These are phyloP conservation scores for Anguilla anguilla DNA, from an alignment of 2,797 vertebrate species.

Conservation along the genomic window DNA sequence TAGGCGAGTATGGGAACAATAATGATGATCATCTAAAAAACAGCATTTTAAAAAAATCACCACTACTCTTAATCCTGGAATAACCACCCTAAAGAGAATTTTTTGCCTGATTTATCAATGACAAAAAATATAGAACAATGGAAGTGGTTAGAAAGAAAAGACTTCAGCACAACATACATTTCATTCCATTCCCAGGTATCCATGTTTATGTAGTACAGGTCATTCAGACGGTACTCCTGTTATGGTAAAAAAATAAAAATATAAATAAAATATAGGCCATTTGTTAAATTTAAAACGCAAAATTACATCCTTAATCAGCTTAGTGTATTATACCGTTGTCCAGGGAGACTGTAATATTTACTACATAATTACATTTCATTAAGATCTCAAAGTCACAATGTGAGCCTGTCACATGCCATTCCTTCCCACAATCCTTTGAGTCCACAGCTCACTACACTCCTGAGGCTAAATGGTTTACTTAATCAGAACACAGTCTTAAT, in stretches of 20 bases:
- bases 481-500: neutral
- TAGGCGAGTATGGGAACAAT: neutral
- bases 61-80: neutral
- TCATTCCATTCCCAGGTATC: constrained; percentile 96
- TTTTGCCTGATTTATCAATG: neutral
- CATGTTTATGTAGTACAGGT: constrained; percentile 89
- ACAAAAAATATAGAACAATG: neutral
- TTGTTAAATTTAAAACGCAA: neutral
- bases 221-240: constrained; percentile 90
- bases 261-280: neutral
- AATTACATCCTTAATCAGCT: neutral
- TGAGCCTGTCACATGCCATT: neutral
- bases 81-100: neutral
- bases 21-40: neutral
- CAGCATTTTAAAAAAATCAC: neutral
- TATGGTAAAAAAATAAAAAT: constrained; percentile 28
- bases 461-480: neutral
- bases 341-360: neutral
- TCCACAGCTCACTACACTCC: neutral
- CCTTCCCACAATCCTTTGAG: neutral
- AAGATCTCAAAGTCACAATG: neutral
- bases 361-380: neutral
- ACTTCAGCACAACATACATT: constrained; percentile 73
- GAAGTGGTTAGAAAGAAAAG: neutral
- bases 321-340: neutral